Base-by-base conservation (phyloP, 2,797 vertebrate species). In the Chrysocyon brachyurus region DNA sequence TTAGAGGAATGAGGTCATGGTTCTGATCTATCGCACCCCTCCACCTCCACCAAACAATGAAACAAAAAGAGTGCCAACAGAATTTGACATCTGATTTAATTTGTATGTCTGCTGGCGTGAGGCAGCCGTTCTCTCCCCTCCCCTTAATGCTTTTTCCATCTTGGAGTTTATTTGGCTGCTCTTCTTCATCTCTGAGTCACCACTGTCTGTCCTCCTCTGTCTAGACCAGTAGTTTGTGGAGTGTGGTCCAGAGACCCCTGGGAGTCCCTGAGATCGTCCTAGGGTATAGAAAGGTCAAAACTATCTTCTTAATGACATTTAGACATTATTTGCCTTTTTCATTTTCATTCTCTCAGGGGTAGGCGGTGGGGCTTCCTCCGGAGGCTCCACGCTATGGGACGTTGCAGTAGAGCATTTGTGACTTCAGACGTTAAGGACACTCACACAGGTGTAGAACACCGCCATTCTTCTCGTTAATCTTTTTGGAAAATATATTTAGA, bases 361-460 rank as follows among this genome's bases (percentile, higher is more conserved):
- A 31, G 26, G 2, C 10, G 14, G 2, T 15, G 11, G 17, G 57
- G 33, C 57, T 46, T 59, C 49, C 31, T 17, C 68, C n/a, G 6
- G 19, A 46, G 36, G 68, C 49, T 19, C 0, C 1, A 0, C 15
- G 10, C 28, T 7, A 12, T 52, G 9, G 36, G 66, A 3, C 9
- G 0, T 0, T 8, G 31, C 15, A 7, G 15, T 10, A 6, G 36
- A 77, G 49, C 26, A 14, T 8, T 40, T 15, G 52, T 21, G 49
- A 64, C 33, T 14, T 19, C 49, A 26, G 57, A 49, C 2, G 3
- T 49, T 66, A 6, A 28, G 4, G 54, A 82, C 31, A 52, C 66
- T n/a, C n/a, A 36, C 28, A 26, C 2, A 49, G n/a, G 33, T 52
- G 12, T n/a, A 9, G 21, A 57, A 21, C 21, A 19, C 21, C 14